A percentile compares a stretch with the other conserved stretches of the same genome.
Conservation (phyloP, 2,888 invertebrate species). For the Fissipunctia ypsillon region DNA sequence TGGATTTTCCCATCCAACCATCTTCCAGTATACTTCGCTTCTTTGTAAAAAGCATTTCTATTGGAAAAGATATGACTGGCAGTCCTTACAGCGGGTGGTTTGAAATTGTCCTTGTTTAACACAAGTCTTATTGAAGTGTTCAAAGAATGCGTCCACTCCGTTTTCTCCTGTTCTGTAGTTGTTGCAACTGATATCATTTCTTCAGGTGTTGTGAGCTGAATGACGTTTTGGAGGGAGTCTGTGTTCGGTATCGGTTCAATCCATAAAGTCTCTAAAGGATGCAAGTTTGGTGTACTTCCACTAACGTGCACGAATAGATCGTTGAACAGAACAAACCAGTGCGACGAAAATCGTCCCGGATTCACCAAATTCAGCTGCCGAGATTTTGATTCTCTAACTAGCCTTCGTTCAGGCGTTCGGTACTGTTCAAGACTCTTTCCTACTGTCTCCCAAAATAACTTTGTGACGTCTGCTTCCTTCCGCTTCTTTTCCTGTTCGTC, state of each 20-base stretch:
- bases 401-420: conserved; percentile 92
- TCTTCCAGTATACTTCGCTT: conserved; percentile 94
- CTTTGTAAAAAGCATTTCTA: conserved; percentile 93
- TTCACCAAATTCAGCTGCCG: conserved; percentile 93
- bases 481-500: conserved; percentile 92
- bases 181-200: conserved; percentile 93
- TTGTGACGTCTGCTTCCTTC: conserved; percentile 93
- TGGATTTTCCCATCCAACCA: conserved; percentile 96
- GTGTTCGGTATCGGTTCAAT: conserved; percentile 93
- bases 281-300: conserved; percentile 92
- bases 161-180: conserved; percentile 92
- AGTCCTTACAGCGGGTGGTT: conserved; percentile 93
- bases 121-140: conserved; percentile 93
- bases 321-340: conserved; percentile 95
- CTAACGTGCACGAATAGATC: conserved; percentile 95
- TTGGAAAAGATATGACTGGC: conserved; percentile 93
- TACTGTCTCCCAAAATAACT: conserved; percentile 93
- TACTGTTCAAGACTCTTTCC: conserved; percentile 92
- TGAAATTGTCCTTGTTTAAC: conserved; percentile 91
- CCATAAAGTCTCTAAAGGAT: conserved; percentile 95
- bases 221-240: conserved; percentile 91
- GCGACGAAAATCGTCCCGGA: conserved; percentile 93
- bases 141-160: conserved; percentile 94
- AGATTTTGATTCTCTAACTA: conserved; percentile 94
- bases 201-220: conserved; percentile 94